Conservation (phyloP, 2,797 vertebrate genomes). For the Danio jaintianensis region DNA sequence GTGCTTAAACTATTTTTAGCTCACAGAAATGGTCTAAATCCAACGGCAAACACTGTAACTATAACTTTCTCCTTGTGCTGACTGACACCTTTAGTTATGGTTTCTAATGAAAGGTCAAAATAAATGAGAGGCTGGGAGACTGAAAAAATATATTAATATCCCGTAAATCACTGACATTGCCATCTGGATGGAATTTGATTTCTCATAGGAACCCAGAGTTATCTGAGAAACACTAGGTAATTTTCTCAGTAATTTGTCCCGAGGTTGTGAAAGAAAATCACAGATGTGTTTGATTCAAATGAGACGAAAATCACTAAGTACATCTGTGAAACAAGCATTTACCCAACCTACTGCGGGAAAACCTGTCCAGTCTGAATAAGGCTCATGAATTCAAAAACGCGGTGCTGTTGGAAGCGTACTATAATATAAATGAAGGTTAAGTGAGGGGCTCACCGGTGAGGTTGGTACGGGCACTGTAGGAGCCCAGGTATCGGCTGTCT, state of each 20-base stretch:
- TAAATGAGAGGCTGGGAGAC: background rate
- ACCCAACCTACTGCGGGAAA: slow-evolving; percentile 11
- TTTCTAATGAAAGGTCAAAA: slow-evolving; percentile 29
- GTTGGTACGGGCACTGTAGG: slow-evolving; percentile 84
- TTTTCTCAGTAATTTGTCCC: background rate
- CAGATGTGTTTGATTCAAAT: slow-evolving; percentile 23
- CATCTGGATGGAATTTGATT: background rate
- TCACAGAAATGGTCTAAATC: background rate
- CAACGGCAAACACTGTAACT: background rate
- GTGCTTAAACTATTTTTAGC: background rate
- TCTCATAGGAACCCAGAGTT: slow-evolving; percentile 12
- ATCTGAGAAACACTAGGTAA: slow-evolving; percentile 26
- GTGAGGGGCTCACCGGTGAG: slow-evolving; percentile 81
- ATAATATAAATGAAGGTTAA: background rate
- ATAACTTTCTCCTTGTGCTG: background rate
- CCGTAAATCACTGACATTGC: slow-evolving; percentile 6
- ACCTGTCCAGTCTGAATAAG: background rate
- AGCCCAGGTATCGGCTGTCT: slow-evolving; percentile 81
- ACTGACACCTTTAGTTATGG: slow-evolving; percentile 18
- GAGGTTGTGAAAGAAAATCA: slow-evolving; percentile 20
- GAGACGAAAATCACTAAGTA: slow-evolving; percentile 2
- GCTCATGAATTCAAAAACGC: slow-evolving; percentile 2
- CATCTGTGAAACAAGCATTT: slow-evolving; percentile 9
- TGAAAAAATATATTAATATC: background rate
- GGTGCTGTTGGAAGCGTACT: background rate